A percentile compares a stretch with the other conserved stretches of the same genome.
These are phyloP conservation scores for Saguinus imperator DNA, from an alignment of 2,113 vertebrate genomes.

Conservation along the genomic window DNA sequence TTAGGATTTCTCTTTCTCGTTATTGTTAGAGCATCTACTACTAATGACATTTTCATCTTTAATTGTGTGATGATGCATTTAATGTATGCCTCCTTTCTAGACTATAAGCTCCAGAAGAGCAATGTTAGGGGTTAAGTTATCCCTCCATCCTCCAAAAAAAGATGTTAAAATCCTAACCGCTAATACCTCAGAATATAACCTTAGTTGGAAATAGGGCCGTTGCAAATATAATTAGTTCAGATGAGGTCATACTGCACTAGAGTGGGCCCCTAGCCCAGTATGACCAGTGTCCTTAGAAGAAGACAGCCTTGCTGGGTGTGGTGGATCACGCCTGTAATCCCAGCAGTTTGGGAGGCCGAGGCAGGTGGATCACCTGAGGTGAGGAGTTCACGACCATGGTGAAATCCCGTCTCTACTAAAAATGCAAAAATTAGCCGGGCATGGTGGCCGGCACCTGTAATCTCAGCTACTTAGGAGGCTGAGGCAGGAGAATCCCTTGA, in stretches of 20 bases:
- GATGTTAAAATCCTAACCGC: background rate
- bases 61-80: background rate
- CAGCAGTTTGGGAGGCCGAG: too few relatives aligned
- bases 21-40: background rate
- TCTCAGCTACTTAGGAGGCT: too few relatives aligned
- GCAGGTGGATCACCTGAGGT: too few relatives aligned
- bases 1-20: background rate
- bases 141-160: background rate
- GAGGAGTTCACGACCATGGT: too few relatives aligned
- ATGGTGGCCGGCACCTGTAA: too few relatives aligned
- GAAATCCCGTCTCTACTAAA: too few relatives aligned
- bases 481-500: too few relatives aligned
- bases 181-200: background rate
- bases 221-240: background rate
- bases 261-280: background rate
- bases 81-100: background rate
- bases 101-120: background rate
- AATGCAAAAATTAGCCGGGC: too few relatives aligned
- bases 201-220: background rate
- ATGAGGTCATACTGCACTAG: background rate
- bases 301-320: background rate
- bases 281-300: background rate
- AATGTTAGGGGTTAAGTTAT: background rate
- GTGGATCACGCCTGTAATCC: too few relatives aligned
- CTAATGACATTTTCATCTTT: background rate